phyloP scores from a whole-genome alignment of 2,797 vertebrate genomes.

The Falco novaeseelandiae region DNA sequence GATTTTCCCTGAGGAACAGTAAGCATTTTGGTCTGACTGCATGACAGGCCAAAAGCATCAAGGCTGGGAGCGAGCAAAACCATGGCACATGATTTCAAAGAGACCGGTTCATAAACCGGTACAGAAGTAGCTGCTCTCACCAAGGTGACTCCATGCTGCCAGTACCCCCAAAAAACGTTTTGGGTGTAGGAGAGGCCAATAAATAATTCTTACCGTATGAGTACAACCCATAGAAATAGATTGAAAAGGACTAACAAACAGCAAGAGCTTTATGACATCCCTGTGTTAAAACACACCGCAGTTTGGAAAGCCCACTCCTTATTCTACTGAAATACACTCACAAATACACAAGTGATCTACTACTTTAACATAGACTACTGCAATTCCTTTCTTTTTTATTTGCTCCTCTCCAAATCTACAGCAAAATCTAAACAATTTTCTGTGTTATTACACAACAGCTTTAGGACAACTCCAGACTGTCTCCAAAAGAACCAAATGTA shows the following conservation, averaged over 20 bases:
- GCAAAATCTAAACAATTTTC: neutral
- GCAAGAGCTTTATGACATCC: neutral
- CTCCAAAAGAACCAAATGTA: neutral
- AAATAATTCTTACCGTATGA: neutral
- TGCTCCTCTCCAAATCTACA: neutral
- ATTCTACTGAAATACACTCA: neutral
- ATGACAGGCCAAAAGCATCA: neutral
- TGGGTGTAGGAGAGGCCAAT: neutral
- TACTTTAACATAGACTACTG: neutral
- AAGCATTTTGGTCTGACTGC: neutral
- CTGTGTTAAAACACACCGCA: neutral
- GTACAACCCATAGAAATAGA: neutral
- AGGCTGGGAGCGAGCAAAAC: neutral
- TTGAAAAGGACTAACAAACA: neutral
- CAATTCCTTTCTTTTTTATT: neutral
- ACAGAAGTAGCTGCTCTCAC: neutral
- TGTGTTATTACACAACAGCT: neutral
- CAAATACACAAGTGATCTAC: neutral
- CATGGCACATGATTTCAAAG: neutral
- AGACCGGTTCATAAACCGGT: neutral
- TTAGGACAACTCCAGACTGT: neutral
- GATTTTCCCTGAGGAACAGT: neutral
- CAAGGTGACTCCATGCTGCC: neutral
- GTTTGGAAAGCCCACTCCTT: neutral
- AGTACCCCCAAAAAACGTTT: accelerated